phyloP scores from a whole-genome alignment of 1,140 invertebrate species.

The Zeugodacus cucurbitae region DNA sequence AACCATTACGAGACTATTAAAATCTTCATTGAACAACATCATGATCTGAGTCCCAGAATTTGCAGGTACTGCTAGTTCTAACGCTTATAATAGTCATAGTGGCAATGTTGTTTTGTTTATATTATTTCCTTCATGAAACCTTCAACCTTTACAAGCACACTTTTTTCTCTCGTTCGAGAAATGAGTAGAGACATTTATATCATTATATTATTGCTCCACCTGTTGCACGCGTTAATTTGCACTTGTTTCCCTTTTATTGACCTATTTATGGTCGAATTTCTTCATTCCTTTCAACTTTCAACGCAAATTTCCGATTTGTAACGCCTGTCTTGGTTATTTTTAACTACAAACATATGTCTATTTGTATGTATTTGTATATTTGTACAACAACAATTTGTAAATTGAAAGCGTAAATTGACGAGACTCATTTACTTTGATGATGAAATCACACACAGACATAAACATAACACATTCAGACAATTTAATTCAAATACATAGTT shows the following conservation, averaged over 20 bases:
- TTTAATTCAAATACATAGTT: background rate
- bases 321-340: background rate
- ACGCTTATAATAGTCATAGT: too few relatives aligned
- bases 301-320: background rate
- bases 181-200: too few relatives aligned
- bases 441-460: background rate
- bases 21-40: too few relatives aligned
- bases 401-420: slow-evolving; percentile 17
- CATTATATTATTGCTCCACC: background rate
- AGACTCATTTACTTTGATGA: background rate
- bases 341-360: background rate
- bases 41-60: too few relatives aligned
- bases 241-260: background rate
- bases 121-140: too few relatives aligned
- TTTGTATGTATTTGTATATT: background rate
- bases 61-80: too few relatives aligned
- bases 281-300: background rate
- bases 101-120: too few relatives aligned
- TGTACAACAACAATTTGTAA: background rate
- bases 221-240: background rate
- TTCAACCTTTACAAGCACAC: too few relatives aligned
- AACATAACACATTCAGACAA: background rate
- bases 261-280: background rate
- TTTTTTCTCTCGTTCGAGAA: too few relatives aligned
- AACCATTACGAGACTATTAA: too few relatives aligned